Percentiles rank a stretch among this genome's conserved stretches.
Evolutionary conservation across 2,797 vertebrate genomes (phyloP).

Genomic region (Gephyroberyx darwinii): DNA sequence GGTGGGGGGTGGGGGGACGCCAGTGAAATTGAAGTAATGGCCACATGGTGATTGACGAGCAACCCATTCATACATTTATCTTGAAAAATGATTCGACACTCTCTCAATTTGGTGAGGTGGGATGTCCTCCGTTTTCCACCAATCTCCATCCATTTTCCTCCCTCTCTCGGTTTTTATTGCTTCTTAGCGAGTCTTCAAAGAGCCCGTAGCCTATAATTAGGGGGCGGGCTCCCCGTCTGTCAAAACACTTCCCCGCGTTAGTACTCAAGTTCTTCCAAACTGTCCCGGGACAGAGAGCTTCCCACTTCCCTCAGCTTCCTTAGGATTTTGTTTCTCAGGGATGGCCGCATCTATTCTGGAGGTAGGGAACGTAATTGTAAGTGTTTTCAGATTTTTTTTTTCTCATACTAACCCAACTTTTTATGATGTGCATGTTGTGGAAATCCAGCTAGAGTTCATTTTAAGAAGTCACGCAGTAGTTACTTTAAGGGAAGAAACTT

Average conservation of each 20-base stretch:
- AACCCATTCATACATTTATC: slow-evolving; percentile 73
- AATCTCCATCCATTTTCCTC: slow-evolving; percentile 67
- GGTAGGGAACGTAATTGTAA: slow-evolving; percentile 85
- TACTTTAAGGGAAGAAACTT: background rate
- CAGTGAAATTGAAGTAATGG: slow-evolving; percentile 69
- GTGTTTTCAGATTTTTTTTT: slow-evolving; percentile 51
- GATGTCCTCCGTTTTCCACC: slow-evolving; percentile 69
- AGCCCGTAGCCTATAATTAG: slow-evolving; percentile 85
- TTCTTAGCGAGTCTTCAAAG: slow-evolving; percentile 87
- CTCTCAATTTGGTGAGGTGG: slow-evolving; percentile 62
- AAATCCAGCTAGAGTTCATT: background rate
- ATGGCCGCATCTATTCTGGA: slow-evolving; percentile 93
- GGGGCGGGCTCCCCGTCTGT: slow-evolving; percentile 85
- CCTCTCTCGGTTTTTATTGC: slow-evolving; percentile 81
- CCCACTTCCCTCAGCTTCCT: slow-evolving; percentile 76
- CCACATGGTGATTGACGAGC: slow-evolving; percentile 71
- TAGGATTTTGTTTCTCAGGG: slow-evolving; percentile 86
- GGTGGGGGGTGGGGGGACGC: slow-evolving; percentile 31
- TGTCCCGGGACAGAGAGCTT: slow-evolving; percentile 80
- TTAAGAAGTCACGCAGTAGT: background rate
- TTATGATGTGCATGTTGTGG: background rate
- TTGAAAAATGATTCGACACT: slow-evolving; percentile 63
- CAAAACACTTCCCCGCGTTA: slow-evolving; percentile 82
- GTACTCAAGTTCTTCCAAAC: slow-evolving; percentile 78
- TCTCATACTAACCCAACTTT: background rate